phyloP scores from a whole-genome alignment of 2,888 invertebrate species.

The Drosophila flavopinicola region DNA sequence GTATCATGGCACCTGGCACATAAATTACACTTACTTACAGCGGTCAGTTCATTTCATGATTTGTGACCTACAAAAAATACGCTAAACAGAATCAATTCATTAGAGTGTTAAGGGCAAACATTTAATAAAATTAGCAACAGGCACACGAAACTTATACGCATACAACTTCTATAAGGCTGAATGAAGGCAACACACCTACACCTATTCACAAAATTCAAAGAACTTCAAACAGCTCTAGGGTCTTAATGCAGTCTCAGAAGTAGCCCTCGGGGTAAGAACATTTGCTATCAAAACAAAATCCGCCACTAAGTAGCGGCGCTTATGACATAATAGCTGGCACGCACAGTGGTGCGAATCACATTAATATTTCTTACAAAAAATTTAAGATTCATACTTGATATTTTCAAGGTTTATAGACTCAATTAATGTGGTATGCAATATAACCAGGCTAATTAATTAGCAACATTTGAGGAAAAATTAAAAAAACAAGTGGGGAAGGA shows the following conservation, averaged over 20 bases:
- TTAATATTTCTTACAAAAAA: too few species aligned
- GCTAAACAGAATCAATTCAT: constrained; percentile 68
- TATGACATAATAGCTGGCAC: constrained; percentile 70
- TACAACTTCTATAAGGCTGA: constrained; percentile 16
- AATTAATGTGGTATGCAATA: too few species aligned
- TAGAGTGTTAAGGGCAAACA: constrained; percentile 59
- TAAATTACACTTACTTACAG: constrained; percentile 55
- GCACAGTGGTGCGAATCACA: constrained; percentile 55
- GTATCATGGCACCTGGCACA: constrained; percentile 58
- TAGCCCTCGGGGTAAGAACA: constrained; percentile 9
- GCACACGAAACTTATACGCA: constrained; percentile 13
- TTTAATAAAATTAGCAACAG: constrained; percentile 67
- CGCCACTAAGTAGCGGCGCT: constrained; percentile 73
- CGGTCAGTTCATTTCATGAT: constrained; percentile 22
- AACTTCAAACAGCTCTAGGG: constrained; percentile 64
- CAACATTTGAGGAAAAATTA: too few species aligned
- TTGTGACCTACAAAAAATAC: constrained; percentile 20
- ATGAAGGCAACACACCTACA: constrained; percentile 49
- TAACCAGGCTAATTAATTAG: too few species aligned
- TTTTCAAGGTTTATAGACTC: too few species aligned
- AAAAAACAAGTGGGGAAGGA: too few species aligned
- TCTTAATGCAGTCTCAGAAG: constrained; percentile 23
- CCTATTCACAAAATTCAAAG: constrained; percentile 50
- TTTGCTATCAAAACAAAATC: constrained; percentile 71
- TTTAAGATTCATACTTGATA: too few species aligned